Conservation (phyloP, 2,888 invertebrate species). For the Acronicta alni region DNA sequence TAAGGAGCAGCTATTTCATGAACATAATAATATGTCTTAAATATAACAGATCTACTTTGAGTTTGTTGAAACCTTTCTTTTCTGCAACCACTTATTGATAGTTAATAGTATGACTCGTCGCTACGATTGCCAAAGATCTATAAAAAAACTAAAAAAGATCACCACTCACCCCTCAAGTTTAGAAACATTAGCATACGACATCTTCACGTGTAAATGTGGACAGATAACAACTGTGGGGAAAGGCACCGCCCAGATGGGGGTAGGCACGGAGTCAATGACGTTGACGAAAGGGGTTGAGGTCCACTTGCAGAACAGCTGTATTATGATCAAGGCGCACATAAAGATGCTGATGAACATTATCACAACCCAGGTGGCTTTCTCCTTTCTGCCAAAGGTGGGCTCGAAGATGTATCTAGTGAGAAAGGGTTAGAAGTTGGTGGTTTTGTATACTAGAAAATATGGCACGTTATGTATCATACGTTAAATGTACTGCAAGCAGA, state of each 20-base stretch:
- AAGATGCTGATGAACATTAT: conserved; percentile 79
- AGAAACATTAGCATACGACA: conserved; percentile 74
- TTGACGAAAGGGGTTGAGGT: conserved; percentile 83
- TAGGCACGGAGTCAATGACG: conserved; percentile 82
- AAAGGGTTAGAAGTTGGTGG: neutral
- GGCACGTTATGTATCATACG: no score
- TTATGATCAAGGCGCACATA: conserved; percentile 79
- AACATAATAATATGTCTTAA: no score
- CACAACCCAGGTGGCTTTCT: conserved; percentile 78
- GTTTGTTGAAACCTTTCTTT: no score
- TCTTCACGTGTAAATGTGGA: conserved; percentile 81
- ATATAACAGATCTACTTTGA: no score
- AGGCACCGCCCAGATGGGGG: conserved; percentile 85
- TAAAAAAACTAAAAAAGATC: neutral
- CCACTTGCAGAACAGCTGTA: conserved; percentile 80
- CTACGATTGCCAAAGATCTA: no score
- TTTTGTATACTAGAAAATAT: no score
- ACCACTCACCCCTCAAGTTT: conserved; percentile 71
- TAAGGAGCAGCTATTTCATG: no score
- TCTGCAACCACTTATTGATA: no score
- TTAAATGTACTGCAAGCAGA: no score
- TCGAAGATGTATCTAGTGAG: conserved; percentile 81
- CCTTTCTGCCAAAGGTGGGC: conserved; percentile 77
- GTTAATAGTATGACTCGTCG: no score
- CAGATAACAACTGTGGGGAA: conserved; percentile 85